phyloP scores from a whole-genome alignment of 1,140 invertebrate genomes.

The Ericerus pela region DNA sequence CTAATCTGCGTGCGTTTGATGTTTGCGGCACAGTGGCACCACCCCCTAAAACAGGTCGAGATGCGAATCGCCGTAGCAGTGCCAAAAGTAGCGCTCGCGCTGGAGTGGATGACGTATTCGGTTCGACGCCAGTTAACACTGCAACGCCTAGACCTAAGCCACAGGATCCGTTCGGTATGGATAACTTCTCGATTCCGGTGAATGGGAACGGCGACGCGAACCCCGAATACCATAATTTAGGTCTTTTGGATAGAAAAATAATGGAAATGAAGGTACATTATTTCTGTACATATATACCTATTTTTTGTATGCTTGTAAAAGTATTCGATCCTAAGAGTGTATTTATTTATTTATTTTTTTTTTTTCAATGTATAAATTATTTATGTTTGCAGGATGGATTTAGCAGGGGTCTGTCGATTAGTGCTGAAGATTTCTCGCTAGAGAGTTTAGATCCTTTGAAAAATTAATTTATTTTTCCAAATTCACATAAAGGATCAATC shows the following conservation, averaged over 20 bases:
- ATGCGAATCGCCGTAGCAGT: constrained; percentile 15
- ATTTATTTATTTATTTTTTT: not conserved
- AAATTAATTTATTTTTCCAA: constrained; percentile 27
- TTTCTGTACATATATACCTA: not conserved
- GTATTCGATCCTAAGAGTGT: not conserved
- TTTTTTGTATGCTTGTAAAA: not conserved
- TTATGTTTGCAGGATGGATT: constrained; percentile 53
- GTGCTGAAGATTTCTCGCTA: constrained; percentile 70
- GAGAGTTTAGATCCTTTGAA: constrained; percentile 65
- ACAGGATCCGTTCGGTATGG: constrained; percentile 62
- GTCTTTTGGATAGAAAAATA: constrained; percentile 59
- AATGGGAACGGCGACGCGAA: constrained; percentile 10
- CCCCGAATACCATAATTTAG: constrained; percentile 52
- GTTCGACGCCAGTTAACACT: constrained; percentile 19
- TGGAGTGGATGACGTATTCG: constrained; percentile 19
- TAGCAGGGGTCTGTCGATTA: constrained; percentile 58
- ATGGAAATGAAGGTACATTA: constrained; percentile 60
- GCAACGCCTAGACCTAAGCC: constrained; percentile 13
- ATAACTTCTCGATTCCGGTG: constrained; percentile 40
- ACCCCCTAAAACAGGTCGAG: constrained; percentile 20
- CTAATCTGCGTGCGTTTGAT: too few relatives aligned
- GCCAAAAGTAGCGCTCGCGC: constrained; percentile 7
- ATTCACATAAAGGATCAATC: too few relatives aligned
- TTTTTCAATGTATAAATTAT: not conserved
- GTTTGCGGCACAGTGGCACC: constrained; percentile 22